Base-by-base conservation (phyloP, 2,113 vertebrate species). In the Colossoma macropomum region DNA sequence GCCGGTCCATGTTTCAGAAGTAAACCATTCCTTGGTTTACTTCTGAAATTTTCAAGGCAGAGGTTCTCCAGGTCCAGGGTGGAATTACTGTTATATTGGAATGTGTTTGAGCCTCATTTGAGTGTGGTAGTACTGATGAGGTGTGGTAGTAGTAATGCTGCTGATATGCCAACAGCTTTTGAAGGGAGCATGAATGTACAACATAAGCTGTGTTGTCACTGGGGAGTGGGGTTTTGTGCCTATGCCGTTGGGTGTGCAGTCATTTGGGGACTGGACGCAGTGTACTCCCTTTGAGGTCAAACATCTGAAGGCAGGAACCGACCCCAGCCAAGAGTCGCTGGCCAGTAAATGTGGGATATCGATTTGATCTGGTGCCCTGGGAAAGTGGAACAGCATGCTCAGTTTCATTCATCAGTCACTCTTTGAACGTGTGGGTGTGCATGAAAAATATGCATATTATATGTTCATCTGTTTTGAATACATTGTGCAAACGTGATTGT, bases 301-400 rank as follows among this genome's bases (percentile, higher is more conserved):
- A 86, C 85, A 86, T 86, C 85, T 86, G 85, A 76, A 79, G 56
- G 62, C 75, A 79, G 30, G 75, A 74, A 60, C 15, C 0, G 23
- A 74, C 50, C 54, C 23, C 16, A 13, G 72, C 79, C 75, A 75
- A 75, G 74, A 56, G 60, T 60, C 34, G 48, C 62, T 15, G 63
- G 65, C 75, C 79, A 81, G 80, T 63, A 83, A 75, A 82, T 79
- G 48, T 76, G 38, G 69, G 27, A 75, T 62, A 69, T 86, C 62
- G 69, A 75, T 69, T 82, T 70, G 80, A 82, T 82, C 21, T 86
- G 60, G 38, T 69, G 69, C 41, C 80, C 60, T 86, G 75, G 84
- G 80, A 86, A 86, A 75, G 41, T 65, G 48, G 52, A 79, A 71
- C 63, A 54, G 63, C 70, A 70, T 21, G 2, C 28, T 59, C 48